Conservation (phyloP, 2,797 vertebrate genomes). For the Hybognathus amarus region DNA sequence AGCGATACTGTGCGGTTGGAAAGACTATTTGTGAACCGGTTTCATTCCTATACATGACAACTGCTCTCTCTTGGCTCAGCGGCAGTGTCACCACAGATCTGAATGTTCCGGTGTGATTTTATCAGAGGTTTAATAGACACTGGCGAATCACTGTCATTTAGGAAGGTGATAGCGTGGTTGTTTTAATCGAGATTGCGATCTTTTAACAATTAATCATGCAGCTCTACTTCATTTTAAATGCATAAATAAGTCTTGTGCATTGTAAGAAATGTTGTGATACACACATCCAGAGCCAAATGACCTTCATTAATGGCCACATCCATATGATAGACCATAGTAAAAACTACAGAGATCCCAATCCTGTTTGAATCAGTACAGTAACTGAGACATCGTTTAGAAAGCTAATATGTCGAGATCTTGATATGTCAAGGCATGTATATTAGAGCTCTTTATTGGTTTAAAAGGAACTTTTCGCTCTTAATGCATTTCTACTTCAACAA, state of each 20-base stretch:
- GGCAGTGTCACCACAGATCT: too few relatives aligned
- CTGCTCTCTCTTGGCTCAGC: too few relatives aligned
- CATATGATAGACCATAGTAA: not conserved
- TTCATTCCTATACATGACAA: too few relatives aligned
- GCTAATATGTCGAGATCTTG: not conserved
- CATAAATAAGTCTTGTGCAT: not conserved
- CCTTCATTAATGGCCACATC: not conserved
- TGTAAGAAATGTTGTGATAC: not conserved
- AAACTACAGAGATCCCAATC: not conserved
- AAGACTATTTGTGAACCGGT: too few relatives aligned
- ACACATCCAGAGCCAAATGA: not conserved
- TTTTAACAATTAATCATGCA: too few relatives aligned
- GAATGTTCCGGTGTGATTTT: too few relatives aligned
- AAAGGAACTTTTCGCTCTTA: slow-evolving; percentile 6
- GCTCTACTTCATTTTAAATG: not conserved
- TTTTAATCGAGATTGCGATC: too few relatives aligned
- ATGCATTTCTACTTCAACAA: slow-evolving; percentile 36
- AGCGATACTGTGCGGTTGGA: too few relatives aligned
- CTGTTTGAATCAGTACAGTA: not conserved
- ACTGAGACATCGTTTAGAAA: not conserved
- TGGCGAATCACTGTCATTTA: too few relatives aligned
- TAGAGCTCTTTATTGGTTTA: not conserved
- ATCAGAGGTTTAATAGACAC: too few relatives aligned
- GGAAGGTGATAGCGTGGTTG: too few relatives aligned
- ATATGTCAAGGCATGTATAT: not conserved